These are phyloP conservation scores for Phoenoteleia sp. DNA, from an alignment of 2,888 invertebrate species.

Conservation along the genomic window DNA sequence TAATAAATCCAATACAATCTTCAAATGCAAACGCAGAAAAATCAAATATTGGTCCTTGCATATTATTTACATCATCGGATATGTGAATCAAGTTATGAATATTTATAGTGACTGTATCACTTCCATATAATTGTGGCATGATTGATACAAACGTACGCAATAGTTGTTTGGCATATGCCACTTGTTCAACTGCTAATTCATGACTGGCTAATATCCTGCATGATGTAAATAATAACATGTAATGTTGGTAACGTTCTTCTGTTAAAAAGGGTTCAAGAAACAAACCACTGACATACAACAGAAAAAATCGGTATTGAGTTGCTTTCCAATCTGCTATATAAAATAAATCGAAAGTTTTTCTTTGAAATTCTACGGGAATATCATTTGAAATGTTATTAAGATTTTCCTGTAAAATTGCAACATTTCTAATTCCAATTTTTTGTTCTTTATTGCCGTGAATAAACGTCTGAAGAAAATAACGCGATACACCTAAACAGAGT, in stretches of 20 bases:
- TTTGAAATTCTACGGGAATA: constrained; percentile 70
- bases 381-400: not conserved
- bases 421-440: no score
- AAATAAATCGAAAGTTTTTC: constrained; percentile 65
- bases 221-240: constrained; percentile 59
- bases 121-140: constrained; percentile 66
- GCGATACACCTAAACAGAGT: constrained; percentile 17
- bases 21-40: constrained; percentile 73
- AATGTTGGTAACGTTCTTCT: constrained; percentile 57
- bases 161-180: not conserved
- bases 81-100: constrained; percentile 69
- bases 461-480: no score
- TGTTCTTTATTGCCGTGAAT: no score
- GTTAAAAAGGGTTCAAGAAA: constrained; percentile 53
- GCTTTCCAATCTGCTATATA: not conserved
- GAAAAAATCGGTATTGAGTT: constrained; percentile 24
- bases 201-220: constrained; percentile 46
- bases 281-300: constrained; percentile 54
- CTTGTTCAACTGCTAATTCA: not conserved
- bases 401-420: not conserved
- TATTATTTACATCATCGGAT: constrained; percentile 67
- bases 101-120: constrained; percentile 64
- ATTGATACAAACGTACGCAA: constrained; percentile 23
- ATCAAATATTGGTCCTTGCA: constrained; percentile 49
- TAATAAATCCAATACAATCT: constrained; percentile 69